Conservation (phyloP, 2,113 vertebrate species). For the Lepidothrix coronata region DNA sequence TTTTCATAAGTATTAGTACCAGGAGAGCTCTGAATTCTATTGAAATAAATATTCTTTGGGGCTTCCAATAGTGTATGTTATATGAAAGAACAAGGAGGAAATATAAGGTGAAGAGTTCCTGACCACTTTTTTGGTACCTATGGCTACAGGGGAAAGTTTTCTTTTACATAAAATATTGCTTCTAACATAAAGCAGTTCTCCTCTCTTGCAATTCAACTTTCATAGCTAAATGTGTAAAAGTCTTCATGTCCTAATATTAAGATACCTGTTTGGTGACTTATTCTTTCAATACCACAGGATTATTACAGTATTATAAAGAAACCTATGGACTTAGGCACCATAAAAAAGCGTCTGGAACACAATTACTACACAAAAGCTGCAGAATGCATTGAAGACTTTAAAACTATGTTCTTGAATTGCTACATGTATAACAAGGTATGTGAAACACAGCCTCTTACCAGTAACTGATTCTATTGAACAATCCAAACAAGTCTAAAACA, state of each 20-base stretch:
- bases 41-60: background rate
- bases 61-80: background rate
- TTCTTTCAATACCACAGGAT: conserved; percentile 77
- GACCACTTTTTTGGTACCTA: background rate
- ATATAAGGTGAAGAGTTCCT: background rate
- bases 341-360: conserved; percentile 89
- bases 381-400: conserved; percentile 90
- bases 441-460: background rate
- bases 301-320: conserved; percentile 91
- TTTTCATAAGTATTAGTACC: background rate
- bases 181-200: background rate
- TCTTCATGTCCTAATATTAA: background rate
- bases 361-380: conserved; percentile 86
- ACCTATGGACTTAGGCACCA: conserved; percentile 92
- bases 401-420: conserved; percentile 92
- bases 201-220: background rate
- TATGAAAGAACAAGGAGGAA: background rate
- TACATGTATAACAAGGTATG: conserved; percentile 90
- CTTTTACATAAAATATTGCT: background rate
- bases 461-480: background rate
- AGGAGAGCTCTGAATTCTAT: background rate
- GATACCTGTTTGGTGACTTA: background rate
- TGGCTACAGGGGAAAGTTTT: background rate
- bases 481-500: background rate
- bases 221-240: background rate